Percentiles rank a stretch among this genome's conserved stretches.
These are phyloP conservation scores for Perca schrenkii DNA, from an alignment of 2,113 vertebrate genomes.

Conservation along the genomic window DNA sequence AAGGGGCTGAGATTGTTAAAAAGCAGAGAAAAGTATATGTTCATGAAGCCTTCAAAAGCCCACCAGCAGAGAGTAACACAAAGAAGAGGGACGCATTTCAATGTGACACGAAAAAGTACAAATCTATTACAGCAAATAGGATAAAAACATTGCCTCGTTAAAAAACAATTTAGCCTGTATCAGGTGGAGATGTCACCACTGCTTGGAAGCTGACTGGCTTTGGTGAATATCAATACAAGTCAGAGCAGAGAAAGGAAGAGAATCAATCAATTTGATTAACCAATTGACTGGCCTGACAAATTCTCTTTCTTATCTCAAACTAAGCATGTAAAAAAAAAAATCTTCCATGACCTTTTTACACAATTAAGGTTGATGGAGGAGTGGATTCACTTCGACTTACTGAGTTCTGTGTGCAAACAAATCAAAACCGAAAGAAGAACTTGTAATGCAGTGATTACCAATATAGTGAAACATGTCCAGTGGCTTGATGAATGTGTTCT, in stretches of 20 bases:
- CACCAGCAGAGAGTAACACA: not conserved
- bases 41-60: not conserved
- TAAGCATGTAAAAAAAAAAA: not conserved
- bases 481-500: constrained; percentile 6
- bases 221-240: constrained; percentile 29
- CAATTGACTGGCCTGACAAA: not conserved
- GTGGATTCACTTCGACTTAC: not conserved
- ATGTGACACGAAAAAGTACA: not conserved
- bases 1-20: not conserved
- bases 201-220: not conserved
- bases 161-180: constrained; percentile 11
- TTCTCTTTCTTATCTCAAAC: not conserved
- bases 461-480: not conserved
- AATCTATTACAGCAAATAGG: constrained; percentile 6
- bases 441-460: not conserved
- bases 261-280: constrained; percentile 32
- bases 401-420: not conserved
- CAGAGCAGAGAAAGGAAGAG: constrained; percentile 4
- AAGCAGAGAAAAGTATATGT: not conserved
- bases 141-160: constrained; percentile 16
- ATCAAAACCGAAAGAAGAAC: constrained; percentile 2
- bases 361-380: not conserved
- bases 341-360: not conserved
- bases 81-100: not conserved
- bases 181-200: constrained; percentile 3